phyloP scores from a whole-genome alignment of 2,113 vertebrate genomes.

The Reinhardtius hippoglossoides region DNA sequence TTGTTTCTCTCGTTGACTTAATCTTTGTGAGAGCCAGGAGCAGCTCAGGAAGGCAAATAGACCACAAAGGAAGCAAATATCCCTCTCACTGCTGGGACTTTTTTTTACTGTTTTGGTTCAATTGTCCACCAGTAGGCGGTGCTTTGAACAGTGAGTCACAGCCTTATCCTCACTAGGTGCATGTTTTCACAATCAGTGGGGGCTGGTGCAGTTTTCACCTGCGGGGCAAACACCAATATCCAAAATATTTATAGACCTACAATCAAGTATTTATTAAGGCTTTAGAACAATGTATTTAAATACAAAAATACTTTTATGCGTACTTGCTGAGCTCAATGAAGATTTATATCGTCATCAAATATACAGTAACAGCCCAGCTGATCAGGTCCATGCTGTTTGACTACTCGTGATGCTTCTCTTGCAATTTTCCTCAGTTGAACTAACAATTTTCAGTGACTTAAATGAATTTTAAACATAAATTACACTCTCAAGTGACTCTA shows the following conservation, averaged over 20 bases:
- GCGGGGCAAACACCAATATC: neutral
- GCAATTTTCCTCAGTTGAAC: neutral
- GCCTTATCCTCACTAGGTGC: conserved; percentile 11
- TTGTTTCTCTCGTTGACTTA: conserved; percentile 67
- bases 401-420: neutral
- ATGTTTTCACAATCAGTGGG: neutral
- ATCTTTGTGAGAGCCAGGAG: conserved; percentile 66
- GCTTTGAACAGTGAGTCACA: conserved; percentile 7
- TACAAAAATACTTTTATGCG: neutral
- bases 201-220: neutral
- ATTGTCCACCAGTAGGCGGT: neutral
- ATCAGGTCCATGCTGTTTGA: neutral
- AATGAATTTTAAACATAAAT: too few species aligned
- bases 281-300: neutral
- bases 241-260: too few species aligned
- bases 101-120: conserved; percentile 38
- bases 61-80: conserved; percentile 70
- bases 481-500: too few species aligned
- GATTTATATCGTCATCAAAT: neutral
- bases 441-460: too few species aligned
- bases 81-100: conserved; percentile 38
- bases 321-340: neutral
- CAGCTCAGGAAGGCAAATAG: conserved; percentile 71
- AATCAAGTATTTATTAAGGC: neutral
- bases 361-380: neutral